Evolutionary conservation across 92 coral and sea anemone genomes (phyloP).

Genomic region (Umimayanthus kanabou): DNA sequence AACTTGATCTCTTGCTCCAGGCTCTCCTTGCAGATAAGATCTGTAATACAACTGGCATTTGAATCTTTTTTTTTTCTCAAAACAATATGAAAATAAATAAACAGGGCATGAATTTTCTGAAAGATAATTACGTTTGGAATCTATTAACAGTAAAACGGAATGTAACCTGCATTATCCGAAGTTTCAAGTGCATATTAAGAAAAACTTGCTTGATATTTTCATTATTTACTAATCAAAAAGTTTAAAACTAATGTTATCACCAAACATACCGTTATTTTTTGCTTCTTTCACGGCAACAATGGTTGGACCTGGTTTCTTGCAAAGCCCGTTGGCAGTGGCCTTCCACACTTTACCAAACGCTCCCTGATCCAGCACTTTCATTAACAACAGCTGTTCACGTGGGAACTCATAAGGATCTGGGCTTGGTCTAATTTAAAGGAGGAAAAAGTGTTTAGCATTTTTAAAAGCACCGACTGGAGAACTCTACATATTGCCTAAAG

Average conservation of each 20-base stretch:
- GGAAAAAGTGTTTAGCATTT: too few species aligned
- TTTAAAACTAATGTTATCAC: background rate
- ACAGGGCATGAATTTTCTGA: too few species aligned
- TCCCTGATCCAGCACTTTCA: background rate
- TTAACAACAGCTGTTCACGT: background rate
- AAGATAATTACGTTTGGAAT: too few species aligned
- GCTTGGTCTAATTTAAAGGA: background rate
- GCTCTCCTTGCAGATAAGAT: background rate
- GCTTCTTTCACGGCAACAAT: background rate
- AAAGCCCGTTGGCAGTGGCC: background rate
- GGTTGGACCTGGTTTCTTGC: background rate
- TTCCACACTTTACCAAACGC: background rate
- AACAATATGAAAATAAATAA: too few species aligned
- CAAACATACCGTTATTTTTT: background rate
- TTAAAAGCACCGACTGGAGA: too few species aligned
- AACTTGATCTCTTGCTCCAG: slow-evolving; percentile 1
- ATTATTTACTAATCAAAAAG: too few species aligned
- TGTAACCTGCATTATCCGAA: too few species aligned
- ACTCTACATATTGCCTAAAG: too few species aligned
- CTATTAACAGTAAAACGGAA: too few species aligned
- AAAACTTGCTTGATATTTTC: too few species aligned
- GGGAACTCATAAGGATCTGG: background rate
- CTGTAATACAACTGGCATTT: background rate
- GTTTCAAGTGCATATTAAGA: too few species aligned
- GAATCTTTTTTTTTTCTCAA: too few species aligned